These are phyloP conservation scores for Euleptes europaea DNA, from an alignment of 2,113 vertebrate genomes.

Conservation along the genomic window DNA sequence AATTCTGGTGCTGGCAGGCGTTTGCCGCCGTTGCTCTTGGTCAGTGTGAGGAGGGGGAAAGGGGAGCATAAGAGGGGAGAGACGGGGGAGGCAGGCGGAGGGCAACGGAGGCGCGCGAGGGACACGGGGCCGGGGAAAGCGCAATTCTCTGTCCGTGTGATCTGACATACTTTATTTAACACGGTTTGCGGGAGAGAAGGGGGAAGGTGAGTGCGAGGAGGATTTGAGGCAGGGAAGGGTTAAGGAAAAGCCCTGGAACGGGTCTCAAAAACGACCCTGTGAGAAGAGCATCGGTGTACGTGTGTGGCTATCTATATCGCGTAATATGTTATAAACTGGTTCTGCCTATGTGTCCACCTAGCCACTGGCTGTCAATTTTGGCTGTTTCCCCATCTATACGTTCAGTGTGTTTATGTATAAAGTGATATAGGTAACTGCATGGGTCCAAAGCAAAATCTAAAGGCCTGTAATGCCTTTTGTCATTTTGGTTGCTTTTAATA, in stretches of 20 bases:
- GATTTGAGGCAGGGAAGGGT: background rate
- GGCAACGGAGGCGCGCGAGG: background rate
- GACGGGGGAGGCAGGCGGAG: background rate
- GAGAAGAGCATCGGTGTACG: background rate
- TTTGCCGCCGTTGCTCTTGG: background rate
- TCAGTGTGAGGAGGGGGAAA: background rate
- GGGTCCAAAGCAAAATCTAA: no score
- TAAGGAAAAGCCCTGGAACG: background rate
- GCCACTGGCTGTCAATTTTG: no score
- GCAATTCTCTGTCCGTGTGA: background rate
- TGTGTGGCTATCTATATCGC: background rate
- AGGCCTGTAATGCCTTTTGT: no score
- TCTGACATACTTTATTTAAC: no score
- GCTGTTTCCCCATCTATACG: no score
- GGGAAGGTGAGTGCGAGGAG: no score
- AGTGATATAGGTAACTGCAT: no score
- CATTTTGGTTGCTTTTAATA: no score
- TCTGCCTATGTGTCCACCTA: no score
- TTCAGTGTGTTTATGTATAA: no score
- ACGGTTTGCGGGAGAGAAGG: background rate
- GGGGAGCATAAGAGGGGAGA: background rate
- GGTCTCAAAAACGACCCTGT: background rate
- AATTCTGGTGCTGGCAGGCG: conserved; percentile 8
- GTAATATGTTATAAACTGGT: no score
- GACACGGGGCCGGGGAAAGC: background rate